These are phyloP conservation scores for Chrysogorgia sp. DNA, from an alignment of 92 coral and sea anemone species.

Conservation along the genomic window DNA sequence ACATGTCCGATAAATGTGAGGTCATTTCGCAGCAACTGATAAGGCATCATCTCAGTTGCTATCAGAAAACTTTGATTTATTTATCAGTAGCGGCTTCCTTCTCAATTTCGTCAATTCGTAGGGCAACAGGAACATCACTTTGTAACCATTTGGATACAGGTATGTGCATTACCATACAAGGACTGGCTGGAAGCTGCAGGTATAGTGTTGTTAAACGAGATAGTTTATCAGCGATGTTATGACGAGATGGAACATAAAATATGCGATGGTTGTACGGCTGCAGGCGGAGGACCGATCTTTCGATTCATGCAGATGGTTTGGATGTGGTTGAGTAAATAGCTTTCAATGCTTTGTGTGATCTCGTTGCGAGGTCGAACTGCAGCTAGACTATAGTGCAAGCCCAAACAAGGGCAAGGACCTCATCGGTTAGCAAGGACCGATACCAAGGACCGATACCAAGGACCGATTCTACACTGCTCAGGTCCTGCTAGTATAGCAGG, in stretches of 20 bases:
- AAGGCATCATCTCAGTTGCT: too few relatives aligned
- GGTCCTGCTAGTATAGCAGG: conserved; percentile 58
- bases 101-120: conserved; percentile 55
- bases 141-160: conserved; percentile 44
- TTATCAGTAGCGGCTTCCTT: conserved; percentile 35
- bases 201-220: conserved; percentile 45
- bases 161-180: conserved; percentile 39
- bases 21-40: too few relatives aligned
- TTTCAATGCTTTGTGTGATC: conserved; percentile 57
- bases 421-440: conserved; percentile 56
- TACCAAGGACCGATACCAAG: too few relatives aligned
- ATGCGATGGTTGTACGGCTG: conserved; percentile 51
- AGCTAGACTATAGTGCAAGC: conserved; percentile 52
- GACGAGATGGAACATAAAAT: conserved; percentile 36
- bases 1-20: too few relatives aligned
- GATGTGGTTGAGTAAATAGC: conserved; percentile 49
- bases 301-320: conserved; percentile 52
- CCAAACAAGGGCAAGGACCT: conserved; percentile 57
- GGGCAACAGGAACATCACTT: conserved; percentile 60
- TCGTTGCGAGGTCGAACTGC: conserved; percentile 56
- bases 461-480: conserved; percentile 43
- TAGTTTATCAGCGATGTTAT: conserved; percentile 54
- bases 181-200: conserved; percentile 18
- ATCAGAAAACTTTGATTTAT: conserved; percentile 12
- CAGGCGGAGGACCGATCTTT: conserved; percentile 57